These are phyloP conservation scores for Chorisops tibialis DNA, from an alignment of 2,888 invertebrate genomes.

Conservation along the genomic window DNA sequence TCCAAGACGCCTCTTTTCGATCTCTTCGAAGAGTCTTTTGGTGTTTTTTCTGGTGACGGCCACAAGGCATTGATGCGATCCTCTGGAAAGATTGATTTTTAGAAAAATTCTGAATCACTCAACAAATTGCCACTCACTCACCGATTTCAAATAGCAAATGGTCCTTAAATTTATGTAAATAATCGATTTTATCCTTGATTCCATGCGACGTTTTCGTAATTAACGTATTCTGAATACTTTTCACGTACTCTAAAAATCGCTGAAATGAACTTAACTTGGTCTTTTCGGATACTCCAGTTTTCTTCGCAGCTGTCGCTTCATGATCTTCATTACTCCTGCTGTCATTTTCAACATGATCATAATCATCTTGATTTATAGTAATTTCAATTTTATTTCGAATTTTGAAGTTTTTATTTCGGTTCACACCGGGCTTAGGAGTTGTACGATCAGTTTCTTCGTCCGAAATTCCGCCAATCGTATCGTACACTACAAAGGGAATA, in stretches of 20 bases:
- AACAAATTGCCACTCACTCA: slow-evolving; percentile 55
- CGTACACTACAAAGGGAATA: neutral
- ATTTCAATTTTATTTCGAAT: slow-evolving; percentile 7
- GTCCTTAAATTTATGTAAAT: slow-evolving; percentile 48
- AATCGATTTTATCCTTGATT: slow-evolving; percentile 47
- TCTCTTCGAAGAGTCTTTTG: slow-evolving; percentile 36
- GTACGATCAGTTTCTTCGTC: neutral
- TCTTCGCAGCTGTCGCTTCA: neutral
- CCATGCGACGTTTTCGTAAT: slow-evolving; percentile 42
- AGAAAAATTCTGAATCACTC: neutral
- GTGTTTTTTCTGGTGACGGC: slow-evolving; percentile 41
- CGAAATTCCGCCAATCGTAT: neutral
- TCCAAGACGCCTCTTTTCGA: slow-evolving; percentile 38
- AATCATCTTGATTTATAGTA: neutral
- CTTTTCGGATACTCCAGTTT: neutral
- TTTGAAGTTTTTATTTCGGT: neutral
- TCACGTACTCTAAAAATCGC: slow-evolving; percentile 47
- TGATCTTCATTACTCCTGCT: neutral
- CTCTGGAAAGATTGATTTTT: slow-evolving; percentile 45
- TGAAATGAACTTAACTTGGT: slow-evolving; percentile 41
- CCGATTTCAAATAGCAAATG: slow-evolving; percentile 64
- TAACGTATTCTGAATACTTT: slow-evolving; percentile 43
- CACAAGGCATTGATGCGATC: slow-evolving; percentile 54
- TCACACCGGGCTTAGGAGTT: neutral
- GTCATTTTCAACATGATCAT: neutral